Percentiles rank a stretch among this genome's conserved stretches.
Evolutionary conservation across 2,888 invertebrate species (phyloP).

Genomic region (Plutella xylostella): DNA sequence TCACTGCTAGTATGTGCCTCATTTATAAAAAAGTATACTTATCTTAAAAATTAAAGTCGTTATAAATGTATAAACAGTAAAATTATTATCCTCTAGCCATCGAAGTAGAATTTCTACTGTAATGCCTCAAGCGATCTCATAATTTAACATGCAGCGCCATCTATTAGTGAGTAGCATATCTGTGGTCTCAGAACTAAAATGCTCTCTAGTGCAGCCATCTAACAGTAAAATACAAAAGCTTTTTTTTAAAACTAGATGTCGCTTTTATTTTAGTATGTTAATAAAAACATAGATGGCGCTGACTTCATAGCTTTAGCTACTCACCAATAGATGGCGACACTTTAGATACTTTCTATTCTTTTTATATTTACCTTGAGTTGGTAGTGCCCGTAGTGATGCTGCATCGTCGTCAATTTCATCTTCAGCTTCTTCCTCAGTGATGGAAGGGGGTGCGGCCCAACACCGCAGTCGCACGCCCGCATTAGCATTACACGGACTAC

Average conservation of each 20-base stretch:
- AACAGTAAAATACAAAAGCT: conserved; percentile 23
- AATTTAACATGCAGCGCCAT: no score
- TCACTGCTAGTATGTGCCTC: no score
- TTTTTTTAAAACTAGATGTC: neutral
- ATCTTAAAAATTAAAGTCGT: no score
- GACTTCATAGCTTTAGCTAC: neutral
- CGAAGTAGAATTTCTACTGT: no score
- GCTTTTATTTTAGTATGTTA: neutral
- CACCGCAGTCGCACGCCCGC: conserved; percentile 72
- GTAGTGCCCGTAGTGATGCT: conserved; percentile 74
- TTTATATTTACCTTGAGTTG: conserved; percentile 67
- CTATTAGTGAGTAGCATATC: no score
- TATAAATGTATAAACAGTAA: no score
- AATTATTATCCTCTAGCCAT: no score
- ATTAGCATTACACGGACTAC: conserved; percentile 69
- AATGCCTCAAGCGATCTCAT: no score
- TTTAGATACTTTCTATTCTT: neutral
- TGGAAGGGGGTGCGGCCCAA: conserved; percentile 74
- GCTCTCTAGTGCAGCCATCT: conserved; percentile 31
- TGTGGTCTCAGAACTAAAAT: no score
- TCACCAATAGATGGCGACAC: conserved; percentile 4
- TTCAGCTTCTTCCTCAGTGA: conserved; percentile 75
- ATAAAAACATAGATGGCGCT: neutral
- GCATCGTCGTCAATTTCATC: conserved; percentile 73
- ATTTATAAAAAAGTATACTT: no score